Conservation (phyloP, 2,113 vertebrate species). For the Redunca redunca region DNA sequence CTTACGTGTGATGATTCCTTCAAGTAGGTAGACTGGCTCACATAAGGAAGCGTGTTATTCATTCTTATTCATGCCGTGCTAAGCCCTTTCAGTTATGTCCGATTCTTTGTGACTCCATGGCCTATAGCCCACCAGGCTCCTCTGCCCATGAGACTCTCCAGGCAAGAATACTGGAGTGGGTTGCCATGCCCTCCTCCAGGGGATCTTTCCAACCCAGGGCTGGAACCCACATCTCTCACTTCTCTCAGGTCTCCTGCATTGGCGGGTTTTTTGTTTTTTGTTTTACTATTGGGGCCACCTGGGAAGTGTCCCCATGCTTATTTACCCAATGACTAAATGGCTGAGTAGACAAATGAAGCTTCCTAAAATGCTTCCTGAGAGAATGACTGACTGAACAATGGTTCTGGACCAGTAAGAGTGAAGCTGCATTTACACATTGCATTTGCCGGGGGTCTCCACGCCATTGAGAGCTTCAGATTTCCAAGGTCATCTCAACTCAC, state of each 20-base stretch:
- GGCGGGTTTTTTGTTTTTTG: accelerated
- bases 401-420: background rate
- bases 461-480: background rate
- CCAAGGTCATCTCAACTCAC: background rate
- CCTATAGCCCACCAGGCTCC: background rate
- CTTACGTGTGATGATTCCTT: background rate
- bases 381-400: background rate
- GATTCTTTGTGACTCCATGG: background rate
- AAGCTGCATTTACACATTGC: background rate
- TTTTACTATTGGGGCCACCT: background rate
- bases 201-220: background rate
- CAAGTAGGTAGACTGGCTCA: background rate
- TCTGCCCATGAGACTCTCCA: background rate
- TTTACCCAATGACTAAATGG: background rate
- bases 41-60: background rate
- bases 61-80: background rate
- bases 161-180: background rate
- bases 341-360: background rate
- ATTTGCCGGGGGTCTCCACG: background rate
- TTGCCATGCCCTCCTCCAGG: background rate
- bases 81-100: background rate
- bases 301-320: background rate
- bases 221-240: background rate
- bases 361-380: background rate
- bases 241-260: background rate